These are phyloP conservation scores for Triplophysa bombifrons DNA, from an alignment of 2,797 vertebrate genomes.

Conservation along the genomic window DNA sequence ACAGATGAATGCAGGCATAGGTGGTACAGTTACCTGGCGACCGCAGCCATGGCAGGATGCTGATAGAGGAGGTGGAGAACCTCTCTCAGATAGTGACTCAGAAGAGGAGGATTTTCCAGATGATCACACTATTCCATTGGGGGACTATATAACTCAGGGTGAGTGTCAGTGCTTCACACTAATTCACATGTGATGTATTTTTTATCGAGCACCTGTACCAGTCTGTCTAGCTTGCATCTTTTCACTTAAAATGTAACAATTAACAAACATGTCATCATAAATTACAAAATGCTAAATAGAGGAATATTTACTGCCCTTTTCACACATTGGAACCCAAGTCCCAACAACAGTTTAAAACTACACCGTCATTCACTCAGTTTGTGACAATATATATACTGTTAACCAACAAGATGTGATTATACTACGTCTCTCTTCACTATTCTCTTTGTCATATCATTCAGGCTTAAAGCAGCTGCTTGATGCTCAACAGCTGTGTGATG, in stretches of 20 bases:
- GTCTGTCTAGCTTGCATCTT: neutral
- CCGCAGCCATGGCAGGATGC: conserved; percentile 83
- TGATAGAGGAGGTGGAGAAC: conserved; percentile 76
- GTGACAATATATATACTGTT: no score
- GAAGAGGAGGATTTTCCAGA: conserved; percentile 85
- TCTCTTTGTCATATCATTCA: conserved; percentile 50
- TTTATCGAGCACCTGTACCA: neutral
- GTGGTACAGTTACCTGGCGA: conserved; percentile 76
- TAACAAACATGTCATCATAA: no score
- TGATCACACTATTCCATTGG: conserved; percentile 79
- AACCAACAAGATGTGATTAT: no score
- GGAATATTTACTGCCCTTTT: no score
- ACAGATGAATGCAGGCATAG: conserved; percentile 77
- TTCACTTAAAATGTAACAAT: no score
- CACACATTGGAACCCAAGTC: no score
- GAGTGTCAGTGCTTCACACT: conserved; percentile 27
- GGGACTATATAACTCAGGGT: conserved; percentile 82
- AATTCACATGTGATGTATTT: neutral
- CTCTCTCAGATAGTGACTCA: conserved; percentile 81
- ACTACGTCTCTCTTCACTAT: no score
- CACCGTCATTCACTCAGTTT: no score
- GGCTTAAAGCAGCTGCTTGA: conserved; percentile 82
- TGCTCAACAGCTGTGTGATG: conserved; percentile 83
- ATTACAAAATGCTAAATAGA: no score
- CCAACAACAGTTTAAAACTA: no score